Conservation (phyloP, 2,113 vertebrate genomes). For the Ammodytes marinus region DNA sequence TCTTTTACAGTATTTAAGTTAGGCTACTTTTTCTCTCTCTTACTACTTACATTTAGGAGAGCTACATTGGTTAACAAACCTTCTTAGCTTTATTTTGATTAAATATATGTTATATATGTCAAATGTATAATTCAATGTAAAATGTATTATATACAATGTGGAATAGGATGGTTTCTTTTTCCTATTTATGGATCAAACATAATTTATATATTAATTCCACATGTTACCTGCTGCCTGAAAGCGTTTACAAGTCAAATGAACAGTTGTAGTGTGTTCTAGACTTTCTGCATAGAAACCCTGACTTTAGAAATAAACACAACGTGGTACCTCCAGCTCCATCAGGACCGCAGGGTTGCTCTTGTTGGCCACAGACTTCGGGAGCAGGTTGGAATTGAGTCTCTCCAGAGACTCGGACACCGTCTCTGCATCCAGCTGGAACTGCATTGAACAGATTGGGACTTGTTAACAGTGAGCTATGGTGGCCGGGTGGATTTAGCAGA, state of each 20-base stretch:
- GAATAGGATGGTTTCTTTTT: background rate
- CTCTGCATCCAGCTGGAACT: constrained; percentile 93
- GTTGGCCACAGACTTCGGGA: constrained; percentile 84
- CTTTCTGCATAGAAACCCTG: background rate
- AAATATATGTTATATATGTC: background rate
- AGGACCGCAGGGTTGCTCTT: constrained; percentile 87
- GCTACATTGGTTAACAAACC: too few species aligned
- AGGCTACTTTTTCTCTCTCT: too few species aligned
- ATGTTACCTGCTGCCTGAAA: too few species aligned
- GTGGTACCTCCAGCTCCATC: constrained; percentile 90
- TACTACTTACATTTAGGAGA: too few species aligned
- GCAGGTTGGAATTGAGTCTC: constrained; percentile 86
- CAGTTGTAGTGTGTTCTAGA: background rate
- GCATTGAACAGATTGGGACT: constrained; percentile 3
- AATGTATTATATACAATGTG: background rate
- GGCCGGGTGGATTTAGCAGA: background rate
- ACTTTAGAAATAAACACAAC: background rate
- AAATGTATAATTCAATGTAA: background rate
- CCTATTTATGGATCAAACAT: too few species aligned
- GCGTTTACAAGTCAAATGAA: too few species aligned
- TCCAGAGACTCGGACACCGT: constrained; percentile 84
- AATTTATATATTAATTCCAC: too few species aligned
- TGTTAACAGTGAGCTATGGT: background rate
- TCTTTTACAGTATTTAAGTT: too few species aligned
- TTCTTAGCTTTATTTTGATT: too few species aligned